Base-by-base conservation (phyloP, 2,888 invertebrate genomes). In the Macrophya annulata region DNA sequence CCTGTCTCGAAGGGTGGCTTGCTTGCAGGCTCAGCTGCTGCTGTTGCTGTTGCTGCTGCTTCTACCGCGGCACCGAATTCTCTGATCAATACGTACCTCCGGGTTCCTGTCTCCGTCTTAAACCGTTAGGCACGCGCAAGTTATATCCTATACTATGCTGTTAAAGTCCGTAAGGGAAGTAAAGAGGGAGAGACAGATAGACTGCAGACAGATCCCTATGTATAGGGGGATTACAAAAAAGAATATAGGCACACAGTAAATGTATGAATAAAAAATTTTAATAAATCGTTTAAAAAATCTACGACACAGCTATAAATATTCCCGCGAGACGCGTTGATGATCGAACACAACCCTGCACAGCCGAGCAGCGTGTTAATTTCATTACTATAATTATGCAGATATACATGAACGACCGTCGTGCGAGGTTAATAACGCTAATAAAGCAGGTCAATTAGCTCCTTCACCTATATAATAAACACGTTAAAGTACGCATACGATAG, bases 1-100 rank as follows among this genome's bases (percentile, higher is more conserved):
- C 90, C 88, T 87, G 87, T 85, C 87, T 86, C 86, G 87, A 79
- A 81, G 86, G 87, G 25, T 84, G 62, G 81, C 40, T 81, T 74
- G 21, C 72, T 31, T 45, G 43, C 62, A 62, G 31, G 68, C 51
- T 83, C 83, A 71, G 81, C 81, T 81, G 81, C 81, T 81, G 43
- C 81, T 31, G 81, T 17, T 62, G 21, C 68, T 55, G n/a, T n/a
- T 55, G 51, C 55, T 81, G 43, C 81, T 62, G 25, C 77, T 25
- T 31, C 40, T 25, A 25, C 79, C 3, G 31, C 59, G 62, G 25
- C 62, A 51, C 81, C 83, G 17, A 83, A 83, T 45, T 65, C 68
- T 31, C 81, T 62, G 81, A 81, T 81, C 81, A 62, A 81, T 81
- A 62, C 59, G 43, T 51, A 62, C 81, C 62, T 62, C n/a, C 59